A percentile compares a stretch with the other conserved stretches of the same genome.
These are phyloP conservation scores for Halcyon smyrnensis DNA, from an alignment of 2,797 vertebrate species.

Conservation along the genomic window DNA sequence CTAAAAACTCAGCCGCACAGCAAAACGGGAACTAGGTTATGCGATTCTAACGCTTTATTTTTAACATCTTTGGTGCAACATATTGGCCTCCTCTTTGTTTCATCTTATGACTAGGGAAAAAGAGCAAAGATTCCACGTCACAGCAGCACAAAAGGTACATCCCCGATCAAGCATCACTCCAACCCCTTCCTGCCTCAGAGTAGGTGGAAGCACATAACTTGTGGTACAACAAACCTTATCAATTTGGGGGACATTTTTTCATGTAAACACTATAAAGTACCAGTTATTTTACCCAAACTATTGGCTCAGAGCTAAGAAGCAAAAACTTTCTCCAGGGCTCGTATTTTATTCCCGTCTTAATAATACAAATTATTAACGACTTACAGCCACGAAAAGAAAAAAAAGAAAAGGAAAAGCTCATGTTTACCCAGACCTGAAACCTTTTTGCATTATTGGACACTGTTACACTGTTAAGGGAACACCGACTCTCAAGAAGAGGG, in stretches of 20 bases:
- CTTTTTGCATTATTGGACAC: not conserved
- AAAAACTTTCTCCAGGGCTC: not conserved
- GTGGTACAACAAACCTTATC: not conserved
- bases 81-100: conserved; percentile 64
- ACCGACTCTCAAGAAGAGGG: not conserved
- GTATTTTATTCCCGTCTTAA: conserved; percentile 35
- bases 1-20: conserved; percentile 15
- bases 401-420: too few relatives aligned
- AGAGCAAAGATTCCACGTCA: not conserved
- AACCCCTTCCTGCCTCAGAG: not conserved
- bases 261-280: not conserved
- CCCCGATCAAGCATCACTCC: not conserved
- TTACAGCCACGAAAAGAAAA: rapidly evolving
- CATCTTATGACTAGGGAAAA: conserved; percentile 49
- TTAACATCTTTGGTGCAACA: conserved; percentile 67
- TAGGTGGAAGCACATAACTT: not conserved
- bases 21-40: conserved; percentile 57
- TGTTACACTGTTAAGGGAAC: not conserved
- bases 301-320: not conserved
- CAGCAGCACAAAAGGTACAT: not conserved
- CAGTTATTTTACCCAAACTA: not conserved
- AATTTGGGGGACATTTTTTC: not conserved
- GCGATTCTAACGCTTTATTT: conserved; percentile 62
- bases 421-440: not conserved
- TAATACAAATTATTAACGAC: conserved; percentile 44